Conservation (phyloP, 2,888 invertebrate genomes). For the Dendrolimus pini region DNA sequence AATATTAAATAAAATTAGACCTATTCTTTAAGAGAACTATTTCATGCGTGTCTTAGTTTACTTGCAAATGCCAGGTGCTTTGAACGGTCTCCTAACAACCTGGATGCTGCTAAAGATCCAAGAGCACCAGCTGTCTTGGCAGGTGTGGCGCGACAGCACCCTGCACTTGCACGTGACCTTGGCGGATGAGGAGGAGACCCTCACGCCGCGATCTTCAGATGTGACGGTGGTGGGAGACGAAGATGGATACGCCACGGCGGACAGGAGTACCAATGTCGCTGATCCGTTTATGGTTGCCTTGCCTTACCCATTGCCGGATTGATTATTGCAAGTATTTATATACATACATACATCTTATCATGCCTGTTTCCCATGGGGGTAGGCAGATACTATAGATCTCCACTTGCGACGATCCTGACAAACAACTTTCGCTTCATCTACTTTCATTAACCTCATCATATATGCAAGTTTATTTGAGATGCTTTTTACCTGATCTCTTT, state of each 20-base stretch:
- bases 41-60: no score
- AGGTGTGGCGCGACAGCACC: conserved; percentile 63
- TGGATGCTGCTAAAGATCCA: conserved; percentile 71
- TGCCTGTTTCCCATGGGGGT: no score
- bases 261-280: conserved; percentile 45
- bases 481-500: no score
- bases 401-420: no score
- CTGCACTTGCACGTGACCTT: conserved; percentile 63
- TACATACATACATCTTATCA: no score
- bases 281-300: conserved; percentile 56
- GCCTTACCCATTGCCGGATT: conserved; percentile 33
- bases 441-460: no score
- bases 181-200: conserved; percentile 25
- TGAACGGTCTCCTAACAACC: conserved; percentile 65
- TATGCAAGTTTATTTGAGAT: no score
- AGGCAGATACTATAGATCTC: no score
- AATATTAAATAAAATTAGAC: no score
- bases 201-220: conserved; percentile 25
- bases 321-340: no score
- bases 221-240: conserved; percentile 29
- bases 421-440: no score
- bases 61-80: conserved; percentile 35
- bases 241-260: conserved; percentile 20
- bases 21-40: no score
- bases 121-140: conserved; percentile 69